These are phyloP conservation scores for Pteropus alecto DNA, from an alignment of 2,113 vertebrate species.

Conservation along the genomic window DNA sequence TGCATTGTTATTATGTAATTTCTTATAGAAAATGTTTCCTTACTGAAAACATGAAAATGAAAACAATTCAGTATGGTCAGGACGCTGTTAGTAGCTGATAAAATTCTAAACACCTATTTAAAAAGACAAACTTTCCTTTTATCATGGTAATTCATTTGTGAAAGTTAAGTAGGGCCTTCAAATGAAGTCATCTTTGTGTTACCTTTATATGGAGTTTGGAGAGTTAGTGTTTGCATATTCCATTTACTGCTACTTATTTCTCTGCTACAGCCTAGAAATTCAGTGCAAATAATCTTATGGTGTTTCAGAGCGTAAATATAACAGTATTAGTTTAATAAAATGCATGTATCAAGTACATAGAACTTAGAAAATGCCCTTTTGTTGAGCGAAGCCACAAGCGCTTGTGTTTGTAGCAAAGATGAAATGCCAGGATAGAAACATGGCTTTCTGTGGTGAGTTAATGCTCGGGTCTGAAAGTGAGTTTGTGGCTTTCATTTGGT, in stretches of 20 bases:
- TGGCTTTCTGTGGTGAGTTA: conserved; percentile 38
- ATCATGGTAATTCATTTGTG: not conserved
- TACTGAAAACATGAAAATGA: not conserved
- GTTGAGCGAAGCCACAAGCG: not conserved
- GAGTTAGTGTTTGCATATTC: not conserved
- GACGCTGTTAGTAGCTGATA: not conserved
- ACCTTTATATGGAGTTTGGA: not conserved
- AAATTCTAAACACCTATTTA: not conserved
- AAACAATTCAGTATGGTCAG: not conserved
- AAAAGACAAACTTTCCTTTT: conserved; percentile 2
- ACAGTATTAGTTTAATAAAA: not conserved
- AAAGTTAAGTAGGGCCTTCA: not conserved
- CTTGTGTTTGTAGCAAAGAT: not conserved
- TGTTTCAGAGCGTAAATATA: not conserved
- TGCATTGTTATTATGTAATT: not conserved
- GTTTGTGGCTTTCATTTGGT: conserved; percentile 25
- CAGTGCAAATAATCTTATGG: not conserved
- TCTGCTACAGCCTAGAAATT: not conserved
- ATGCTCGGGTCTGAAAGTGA: conserved; percentile 15
- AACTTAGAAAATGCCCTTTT: not conserved
- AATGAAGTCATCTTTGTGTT: not conserved
- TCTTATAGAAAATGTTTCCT: not conserved
- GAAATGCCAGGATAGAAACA: not conserved
- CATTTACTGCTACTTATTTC: not conserved
- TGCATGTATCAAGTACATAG: not conserved